Evolutionary conservation across 2,113 vertebrate species (phyloP).

Genomic region (Dolichallabes microphthalmus): DNA sequence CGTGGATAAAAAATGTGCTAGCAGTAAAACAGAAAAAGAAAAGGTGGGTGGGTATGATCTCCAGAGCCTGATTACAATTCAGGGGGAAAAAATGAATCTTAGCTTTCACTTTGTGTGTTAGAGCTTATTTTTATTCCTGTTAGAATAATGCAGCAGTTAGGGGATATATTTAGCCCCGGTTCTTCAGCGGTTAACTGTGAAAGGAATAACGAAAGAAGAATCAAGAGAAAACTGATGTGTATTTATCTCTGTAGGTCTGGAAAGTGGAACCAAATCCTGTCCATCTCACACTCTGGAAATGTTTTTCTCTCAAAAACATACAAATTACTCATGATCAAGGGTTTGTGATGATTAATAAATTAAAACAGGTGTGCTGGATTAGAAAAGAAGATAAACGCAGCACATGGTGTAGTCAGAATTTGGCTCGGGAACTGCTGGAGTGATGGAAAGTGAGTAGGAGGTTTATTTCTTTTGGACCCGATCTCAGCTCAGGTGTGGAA

Average conservation of each 20-base stretch:
- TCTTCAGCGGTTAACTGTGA: not conserved
- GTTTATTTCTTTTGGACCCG: conserved; percentile 20
- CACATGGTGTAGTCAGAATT: not conserved
- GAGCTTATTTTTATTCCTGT: not conserved
- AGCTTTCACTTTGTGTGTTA: not conserved
- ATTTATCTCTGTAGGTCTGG: not conserved
- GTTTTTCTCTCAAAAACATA: not conserved
- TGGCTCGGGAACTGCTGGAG: not conserved
- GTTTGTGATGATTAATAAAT: not conserved
- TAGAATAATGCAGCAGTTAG: not conserved
- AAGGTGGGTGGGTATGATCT: not conserved
- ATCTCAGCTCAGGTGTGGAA: conserved; percentile 4
- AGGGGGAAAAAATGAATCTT: not conserved
- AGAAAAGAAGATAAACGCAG: not conserved
- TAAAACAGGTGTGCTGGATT: conserved; percentile 13
- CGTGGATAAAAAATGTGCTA: not conserved
- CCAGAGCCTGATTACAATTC: not conserved
- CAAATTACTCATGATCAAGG: not conserved
- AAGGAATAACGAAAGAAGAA: not conserved
- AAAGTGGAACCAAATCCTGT: not conserved
- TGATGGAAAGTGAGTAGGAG: not conserved
- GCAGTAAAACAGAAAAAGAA: not conserved
- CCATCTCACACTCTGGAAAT: not conserved
- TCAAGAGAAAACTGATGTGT: not conserved
- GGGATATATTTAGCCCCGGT: not conserved